A percentile compares a stretch with the other conserved stretches of the same genome.
Conservation (phyloP, 2,888 invertebrate species). For the Omphaloscelis lunosa region DNA sequence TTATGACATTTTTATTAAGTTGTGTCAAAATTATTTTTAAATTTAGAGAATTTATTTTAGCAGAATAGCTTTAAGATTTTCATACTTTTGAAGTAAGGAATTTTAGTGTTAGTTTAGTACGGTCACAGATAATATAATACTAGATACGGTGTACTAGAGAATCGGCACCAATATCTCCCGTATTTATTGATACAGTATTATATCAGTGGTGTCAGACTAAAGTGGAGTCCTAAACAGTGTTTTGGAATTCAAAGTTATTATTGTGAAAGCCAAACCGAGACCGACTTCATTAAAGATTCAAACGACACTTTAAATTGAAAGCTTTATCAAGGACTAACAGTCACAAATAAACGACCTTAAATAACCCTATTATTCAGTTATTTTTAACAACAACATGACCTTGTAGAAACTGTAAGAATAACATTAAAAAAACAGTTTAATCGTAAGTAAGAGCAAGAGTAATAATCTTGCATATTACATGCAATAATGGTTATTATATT, state of each 20-base stretch:
- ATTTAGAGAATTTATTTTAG: no score
- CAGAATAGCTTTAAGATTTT: no score
- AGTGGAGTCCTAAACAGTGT: background rate
- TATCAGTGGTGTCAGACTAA: background rate
- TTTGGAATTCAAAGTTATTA: conserved; percentile 25
- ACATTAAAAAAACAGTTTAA: background rate
- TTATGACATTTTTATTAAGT: no score
- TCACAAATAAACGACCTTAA: background rate
- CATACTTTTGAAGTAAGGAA: no score
- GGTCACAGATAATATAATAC: no score
- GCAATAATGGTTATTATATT: background rate
- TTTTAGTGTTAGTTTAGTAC: no score
- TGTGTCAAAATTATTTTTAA: no score
- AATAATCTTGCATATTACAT: background rate
- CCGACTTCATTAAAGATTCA: conserved; percentile 12
- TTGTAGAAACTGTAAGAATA: background rate
- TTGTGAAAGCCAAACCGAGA: conserved; percentile 3
- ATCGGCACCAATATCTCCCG: background rate
- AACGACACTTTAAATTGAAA: conserved; percentile 9
- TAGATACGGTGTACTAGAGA: no score
- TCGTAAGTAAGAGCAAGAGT: no score
- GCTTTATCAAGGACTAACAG: background rate
- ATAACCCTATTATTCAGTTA: background rate
- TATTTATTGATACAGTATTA: background rate
- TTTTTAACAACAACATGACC: background rate